phyloP scores from a whole-genome alignment of 2,113 vertebrate genomes.

The Romanogobio albipinnatus region DNA sequence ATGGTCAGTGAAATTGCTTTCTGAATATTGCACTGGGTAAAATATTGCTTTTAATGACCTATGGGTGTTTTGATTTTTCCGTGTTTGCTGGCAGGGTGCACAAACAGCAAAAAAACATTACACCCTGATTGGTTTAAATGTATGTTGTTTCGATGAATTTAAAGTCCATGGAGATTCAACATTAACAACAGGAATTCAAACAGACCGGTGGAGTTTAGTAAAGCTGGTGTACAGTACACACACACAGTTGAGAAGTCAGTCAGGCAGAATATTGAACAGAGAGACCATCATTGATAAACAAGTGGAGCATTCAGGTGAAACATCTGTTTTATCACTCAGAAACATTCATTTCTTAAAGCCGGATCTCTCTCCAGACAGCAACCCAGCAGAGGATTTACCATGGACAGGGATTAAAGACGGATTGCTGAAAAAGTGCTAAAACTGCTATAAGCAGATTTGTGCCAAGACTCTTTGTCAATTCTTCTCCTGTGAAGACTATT shows the following conservation, averaged over 20 bases:
- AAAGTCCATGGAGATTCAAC: neutral
- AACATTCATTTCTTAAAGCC: conserved; percentile 8
- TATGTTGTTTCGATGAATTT: neutral
- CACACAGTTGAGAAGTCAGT: neutral
- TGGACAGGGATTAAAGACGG: neutral
- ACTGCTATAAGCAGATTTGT: neutral
- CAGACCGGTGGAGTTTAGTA: neutral
- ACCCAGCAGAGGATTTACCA: neutral
- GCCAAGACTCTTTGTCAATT: neutral
- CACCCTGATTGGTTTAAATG: neutral
- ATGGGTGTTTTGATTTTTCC: neutral
- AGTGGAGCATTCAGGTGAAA: conserved; percentile 1
- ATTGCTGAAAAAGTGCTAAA: conserved; percentile 13
- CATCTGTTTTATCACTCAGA: neutral
- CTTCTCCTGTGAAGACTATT: neutral
- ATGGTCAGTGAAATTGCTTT: neutral
- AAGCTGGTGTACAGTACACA: neutral
- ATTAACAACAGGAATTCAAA: neutral
- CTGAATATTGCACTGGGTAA: neutral
- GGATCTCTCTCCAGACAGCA: conserved; percentile 10
- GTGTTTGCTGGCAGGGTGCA: neutral
- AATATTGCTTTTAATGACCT: neutral
- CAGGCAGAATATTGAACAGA: neutral
- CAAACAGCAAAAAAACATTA: neutral
- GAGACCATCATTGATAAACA: neutral